phyloP scores from a whole-genome alignment of 2,113 vertebrate species.

The Sula dactylatra region DNA sequence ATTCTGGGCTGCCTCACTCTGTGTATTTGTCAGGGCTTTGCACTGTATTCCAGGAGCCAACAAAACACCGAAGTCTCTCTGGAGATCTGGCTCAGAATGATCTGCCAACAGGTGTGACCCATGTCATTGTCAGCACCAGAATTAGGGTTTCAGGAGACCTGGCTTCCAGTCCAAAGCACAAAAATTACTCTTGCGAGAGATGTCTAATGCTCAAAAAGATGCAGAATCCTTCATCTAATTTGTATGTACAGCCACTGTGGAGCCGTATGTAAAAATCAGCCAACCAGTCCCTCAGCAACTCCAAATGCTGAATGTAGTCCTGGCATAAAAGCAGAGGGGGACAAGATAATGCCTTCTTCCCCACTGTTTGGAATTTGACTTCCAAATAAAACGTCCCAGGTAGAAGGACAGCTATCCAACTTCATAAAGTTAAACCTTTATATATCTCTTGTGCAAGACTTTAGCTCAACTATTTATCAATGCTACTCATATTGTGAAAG shows the following conservation, averaged over 20 bases:
- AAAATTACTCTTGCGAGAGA: not conserved
- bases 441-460: not conserved
- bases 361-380: not conserved
- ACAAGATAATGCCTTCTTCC: not conserved
- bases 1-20: not conserved
- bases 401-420: not conserved
- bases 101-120: not conserved
- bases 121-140: not conserved
- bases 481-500: not conserved
- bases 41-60: not conserved
- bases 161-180: not conserved
- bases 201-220: not conserved
- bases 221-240: not conserved
- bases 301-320: not conserved
- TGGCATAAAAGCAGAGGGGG: not conserved
- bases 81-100: not conserved
- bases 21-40: not conserved
- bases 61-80: not conserved
- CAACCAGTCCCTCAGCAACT: not conserved
- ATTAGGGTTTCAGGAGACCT: not conserved
- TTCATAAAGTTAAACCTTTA: not conserved
- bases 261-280: not conserved
- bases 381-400: not conserved
- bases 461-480: not conserved
- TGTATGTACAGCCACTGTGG: not conserved